phyloP scores from a whole-genome alignment of 1,140 invertebrate genomes.

The Mactra quadrangularis region DNA sequence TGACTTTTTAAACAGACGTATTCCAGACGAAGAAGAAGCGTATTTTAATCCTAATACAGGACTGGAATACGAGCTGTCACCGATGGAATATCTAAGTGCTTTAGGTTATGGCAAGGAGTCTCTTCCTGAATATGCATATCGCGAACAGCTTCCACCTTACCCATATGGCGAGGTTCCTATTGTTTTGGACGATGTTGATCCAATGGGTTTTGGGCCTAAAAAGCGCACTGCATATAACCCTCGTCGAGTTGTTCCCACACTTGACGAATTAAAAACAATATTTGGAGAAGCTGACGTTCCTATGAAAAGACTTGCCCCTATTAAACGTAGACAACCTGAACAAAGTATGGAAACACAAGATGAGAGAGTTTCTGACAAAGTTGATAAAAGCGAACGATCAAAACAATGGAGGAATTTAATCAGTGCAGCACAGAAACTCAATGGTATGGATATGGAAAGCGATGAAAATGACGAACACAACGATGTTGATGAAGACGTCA shows the following conservation, averaged over 20 bases:
- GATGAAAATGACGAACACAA: not conserved
- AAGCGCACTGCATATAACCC: slow-evolving; percentile 46
- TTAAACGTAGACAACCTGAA: slow-evolving; percentile 21
- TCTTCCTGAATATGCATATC: not conserved
- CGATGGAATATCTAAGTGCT: slow-evolving; percentile 18
- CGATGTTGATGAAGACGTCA: not conserved
- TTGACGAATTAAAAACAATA: slow-evolving; percentile 20
- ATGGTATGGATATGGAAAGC: not conserved
- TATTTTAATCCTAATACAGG: slow-evolving; percentile 27
- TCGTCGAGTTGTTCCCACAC: slow-evolving; percentile 28
- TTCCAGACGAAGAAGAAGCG: slow-evolving; percentile 16
- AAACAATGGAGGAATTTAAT: slow-evolving; percentile 15
- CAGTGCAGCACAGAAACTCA: slow-evolving; percentile 12
- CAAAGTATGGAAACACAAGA: not conserved
- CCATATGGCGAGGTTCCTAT: not conserved
- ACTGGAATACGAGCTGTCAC: not conserved
- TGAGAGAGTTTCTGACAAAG: not conserved
- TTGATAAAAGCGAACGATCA: slow-evolving; percentile 10
- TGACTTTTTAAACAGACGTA: not conserved
- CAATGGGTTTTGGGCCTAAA: slow-evolving; percentile 13
- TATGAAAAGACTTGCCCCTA: slow-evolving; percentile 31
- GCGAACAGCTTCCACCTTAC: not conserved
- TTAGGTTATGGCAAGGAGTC: not conserved
- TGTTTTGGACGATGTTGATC: not conserved
- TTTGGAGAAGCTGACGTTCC: slow-evolving; percentile 53